Base-by-base conservation (phyloP, 92 coral and sea anemone species). In the Anthopleura xanthogrammica region DNA sequence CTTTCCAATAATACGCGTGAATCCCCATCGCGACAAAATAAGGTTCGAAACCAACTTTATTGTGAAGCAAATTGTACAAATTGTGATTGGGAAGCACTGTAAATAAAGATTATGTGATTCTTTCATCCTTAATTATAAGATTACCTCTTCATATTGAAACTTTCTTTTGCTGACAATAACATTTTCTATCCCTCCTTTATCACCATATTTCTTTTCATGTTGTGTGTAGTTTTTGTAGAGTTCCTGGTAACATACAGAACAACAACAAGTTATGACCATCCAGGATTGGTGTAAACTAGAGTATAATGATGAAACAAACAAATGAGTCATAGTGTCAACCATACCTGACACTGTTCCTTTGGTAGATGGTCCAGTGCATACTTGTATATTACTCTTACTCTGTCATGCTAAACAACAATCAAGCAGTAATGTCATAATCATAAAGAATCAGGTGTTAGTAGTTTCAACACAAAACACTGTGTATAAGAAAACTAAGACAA, bases 201-300 rank as follows among this genome's bases (percentile, higher is more conserved):
- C 99, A 5, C 99, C 99, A 86, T 92, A 97, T 86, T 94, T 93
- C 89, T 97, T 97, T 86, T 97, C 99, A 76, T 97, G 99, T 83
- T 94, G 99, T n/a, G 99, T 97, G 88, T 92, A 97, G 60, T 90
- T 88, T 81, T 94, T 97, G 90, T 90, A 97, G 43, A 97, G 86
- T 52, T 97, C 99, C 99, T 95, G 77, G 36, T 29, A 29, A 29
- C 36, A 29, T 29, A 29, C 0, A 29, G 36, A 14, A 60, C 5
- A 60, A 60, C 22, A 14, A 11, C 4, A 60, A 60, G 54, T 50
- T 50, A 54, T 11, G 14, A 54, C 17, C 14, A 16, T 3, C 17
- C 64, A 58, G 62, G 64, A 19, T 16, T 58, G 19, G n/a, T 14
- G n/a, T 14, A 58, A 17, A 14, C 17, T 14, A 9, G 17, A 58